A percentile compares a stretch with the other conserved stretches of the same genome.
Evolutionary conservation across 2,113 vertebrate species (phyloP).

Genomic region (Erpornis zantholeuca): DNA sequence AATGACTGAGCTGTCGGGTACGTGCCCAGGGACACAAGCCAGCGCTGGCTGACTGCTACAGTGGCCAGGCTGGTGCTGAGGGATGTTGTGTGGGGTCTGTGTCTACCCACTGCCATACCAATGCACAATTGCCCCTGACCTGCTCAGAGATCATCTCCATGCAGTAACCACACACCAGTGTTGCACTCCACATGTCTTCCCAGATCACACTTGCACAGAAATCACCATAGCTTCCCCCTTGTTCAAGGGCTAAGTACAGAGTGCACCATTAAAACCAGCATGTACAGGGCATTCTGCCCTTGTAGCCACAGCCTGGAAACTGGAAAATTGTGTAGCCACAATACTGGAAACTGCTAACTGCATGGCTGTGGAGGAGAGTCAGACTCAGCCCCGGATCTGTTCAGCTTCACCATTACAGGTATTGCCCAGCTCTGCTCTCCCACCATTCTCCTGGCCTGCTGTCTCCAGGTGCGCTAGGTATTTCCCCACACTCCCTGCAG

Average conservation of each 20-base stretch:
- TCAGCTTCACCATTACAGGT: rapidly evolving
- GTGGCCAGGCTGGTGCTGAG: neutral
- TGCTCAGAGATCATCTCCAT: neutral
- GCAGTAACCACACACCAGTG: rapidly evolving
- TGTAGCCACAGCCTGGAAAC: neutral
- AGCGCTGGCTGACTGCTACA: neutral
- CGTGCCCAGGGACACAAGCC: neutral
- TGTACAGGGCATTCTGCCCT: neutral
- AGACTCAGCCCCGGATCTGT: neutral
- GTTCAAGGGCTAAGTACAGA: neutral
- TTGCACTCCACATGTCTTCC: neutral
- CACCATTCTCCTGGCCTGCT: neutral
- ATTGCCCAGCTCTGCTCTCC: neutral
- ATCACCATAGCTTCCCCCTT: neutral
- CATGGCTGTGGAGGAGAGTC: neutral
- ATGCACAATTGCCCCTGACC: neutral
- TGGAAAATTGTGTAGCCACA: too few relatives aligned
- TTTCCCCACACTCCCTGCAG: neutral
- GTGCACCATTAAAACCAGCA: neutral
- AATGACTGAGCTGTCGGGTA: rapidly evolving
- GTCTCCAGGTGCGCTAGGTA: neutral
- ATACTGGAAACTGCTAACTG: too few relatives aligned
- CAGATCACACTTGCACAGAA: neutral
- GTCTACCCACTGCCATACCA: neutral
- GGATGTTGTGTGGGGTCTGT: neutral